phyloP scores from a whole-genome alignment of 2,113 vertebrate species.

The Sphaerodactylus townsendi region DNA sequence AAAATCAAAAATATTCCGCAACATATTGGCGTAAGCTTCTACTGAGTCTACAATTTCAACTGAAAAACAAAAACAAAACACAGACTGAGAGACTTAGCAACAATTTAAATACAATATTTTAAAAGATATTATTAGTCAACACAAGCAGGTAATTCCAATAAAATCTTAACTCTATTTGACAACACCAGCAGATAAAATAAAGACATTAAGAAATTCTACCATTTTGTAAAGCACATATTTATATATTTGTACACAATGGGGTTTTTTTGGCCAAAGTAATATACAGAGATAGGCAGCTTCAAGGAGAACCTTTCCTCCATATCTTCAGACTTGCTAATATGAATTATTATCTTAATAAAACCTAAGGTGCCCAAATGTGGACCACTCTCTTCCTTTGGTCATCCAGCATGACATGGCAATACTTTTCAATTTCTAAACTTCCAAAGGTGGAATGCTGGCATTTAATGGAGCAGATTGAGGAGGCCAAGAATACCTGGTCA shows the following conservation, averaged over 20 bases:
- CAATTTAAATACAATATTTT: neutral
- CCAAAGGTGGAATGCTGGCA: neutral
- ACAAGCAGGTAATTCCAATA: neutral
- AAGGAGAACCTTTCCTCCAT: neutral
- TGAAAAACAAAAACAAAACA: conserved; percentile 53
- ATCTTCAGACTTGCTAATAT: neutral
- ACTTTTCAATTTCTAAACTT: neutral
- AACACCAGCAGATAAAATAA: neutral
- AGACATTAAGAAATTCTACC: neutral
- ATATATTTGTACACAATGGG: neutral
- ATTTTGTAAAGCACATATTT: neutral
- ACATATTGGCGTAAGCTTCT: conserved; percentile 91
- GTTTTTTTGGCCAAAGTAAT: neutral
- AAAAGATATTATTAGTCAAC: neutral
- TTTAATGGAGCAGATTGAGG: neutral
- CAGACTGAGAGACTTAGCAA: neutral
- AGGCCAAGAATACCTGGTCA: neutral
- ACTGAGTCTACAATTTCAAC: conserved; percentile 98
- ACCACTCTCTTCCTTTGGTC: neutral
- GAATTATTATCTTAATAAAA: neutral
- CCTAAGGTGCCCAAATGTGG: neutral
- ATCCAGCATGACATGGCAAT: neutral
- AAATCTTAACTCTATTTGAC: neutral
- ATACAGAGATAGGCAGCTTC: neutral
- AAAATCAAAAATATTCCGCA: conserved; percentile 95